phyloP scores from a whole-genome alignment of 2,797 vertebrate species.

The Atherinosoma microstoma region DNA sequence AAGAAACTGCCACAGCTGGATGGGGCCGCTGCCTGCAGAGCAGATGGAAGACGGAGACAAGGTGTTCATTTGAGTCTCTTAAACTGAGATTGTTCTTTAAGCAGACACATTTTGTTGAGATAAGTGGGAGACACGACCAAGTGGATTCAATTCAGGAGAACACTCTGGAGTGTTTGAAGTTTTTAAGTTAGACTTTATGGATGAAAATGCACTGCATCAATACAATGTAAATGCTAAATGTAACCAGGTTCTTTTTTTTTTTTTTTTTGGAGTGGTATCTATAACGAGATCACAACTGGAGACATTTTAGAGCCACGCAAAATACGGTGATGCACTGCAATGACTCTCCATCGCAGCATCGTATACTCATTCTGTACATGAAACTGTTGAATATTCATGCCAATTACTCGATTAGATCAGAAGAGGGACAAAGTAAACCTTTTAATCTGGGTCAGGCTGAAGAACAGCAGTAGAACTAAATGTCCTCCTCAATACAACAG shows the following conservation, averaged over 20 bases:
- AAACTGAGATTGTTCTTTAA: slow-evolving; percentile 22
- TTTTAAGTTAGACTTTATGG: background rate
- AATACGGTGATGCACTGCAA: background rate
- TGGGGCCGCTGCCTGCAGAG: slow-evolving; percentile 93
- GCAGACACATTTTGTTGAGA: slow-evolving; percentile 14
- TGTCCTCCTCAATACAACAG: slow-evolving; percentile 66
- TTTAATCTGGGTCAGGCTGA: slow-evolving; percentile 69
- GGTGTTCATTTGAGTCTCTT: slow-evolving; percentile 24
- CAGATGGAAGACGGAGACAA: slow-evolving; percentile 41
- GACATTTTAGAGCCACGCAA: background rate
- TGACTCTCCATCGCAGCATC: background rate
- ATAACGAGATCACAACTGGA: background rate
- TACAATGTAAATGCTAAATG: background rate
- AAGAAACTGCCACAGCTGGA: slow-evolving; percentile 99
- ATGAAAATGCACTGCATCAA: background rate
- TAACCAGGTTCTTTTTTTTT: background rate
- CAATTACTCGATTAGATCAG: slow-evolving; percentile 52
- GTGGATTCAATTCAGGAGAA: slow-evolving; percentile 9
- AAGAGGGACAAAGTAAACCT: slow-evolving; percentile 59
- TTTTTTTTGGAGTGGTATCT: background rate
- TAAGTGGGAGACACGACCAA: slow-evolving; percentile 9
- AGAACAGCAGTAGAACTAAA: slow-evolving; percentile 63
- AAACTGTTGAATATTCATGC: slow-evolving; percentile 46
- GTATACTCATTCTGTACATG: slow-evolving; percentile 2
- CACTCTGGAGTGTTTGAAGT: background rate